A percentile compares a stretch with the other conserved stretches of the same genome.
Evolutionary conservation across 1,140 invertebrate genomes (phyloP).

Genomic region (Tetragonula clypearis): DNA sequence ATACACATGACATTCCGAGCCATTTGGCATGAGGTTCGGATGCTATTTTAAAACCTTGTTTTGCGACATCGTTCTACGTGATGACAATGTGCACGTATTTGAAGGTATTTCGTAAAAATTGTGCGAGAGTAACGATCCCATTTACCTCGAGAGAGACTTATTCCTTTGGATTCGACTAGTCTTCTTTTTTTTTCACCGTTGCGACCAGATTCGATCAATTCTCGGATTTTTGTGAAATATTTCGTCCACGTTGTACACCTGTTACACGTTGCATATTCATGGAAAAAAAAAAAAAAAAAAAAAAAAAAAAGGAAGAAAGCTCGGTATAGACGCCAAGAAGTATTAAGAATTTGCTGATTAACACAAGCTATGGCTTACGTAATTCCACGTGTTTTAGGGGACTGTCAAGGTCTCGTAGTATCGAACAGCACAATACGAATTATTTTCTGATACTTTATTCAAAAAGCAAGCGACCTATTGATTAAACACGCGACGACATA

Average conservation of each 20-base stretch:
- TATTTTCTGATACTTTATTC: constrained; percentile 14
- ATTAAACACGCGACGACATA: not conserved
- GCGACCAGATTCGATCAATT: not conserved
- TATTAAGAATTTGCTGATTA: constrained; percentile 13
- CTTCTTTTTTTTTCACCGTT: not conserved
- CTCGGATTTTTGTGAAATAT: not conserved
- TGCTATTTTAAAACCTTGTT: constrained; percentile 59
- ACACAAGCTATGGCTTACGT: constrained; percentile 34
- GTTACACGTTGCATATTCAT: too few species aligned
- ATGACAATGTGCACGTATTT: not conserved
- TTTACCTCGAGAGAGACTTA: too few species aligned
- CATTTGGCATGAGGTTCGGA: constrained; percentile 53
- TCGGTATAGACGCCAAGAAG: not conserved
- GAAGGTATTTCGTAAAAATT: not conserved
- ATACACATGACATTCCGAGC: constrained; percentile 46
- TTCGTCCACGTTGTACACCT: not conserved
- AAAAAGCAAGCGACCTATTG: not conserved
- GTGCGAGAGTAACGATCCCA: not conserved
- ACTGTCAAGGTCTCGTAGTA: constrained; percentile 40
- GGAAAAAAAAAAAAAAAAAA: not conserved
- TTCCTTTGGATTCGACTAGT: too few species aligned
- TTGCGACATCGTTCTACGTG: constrained; percentile 53
- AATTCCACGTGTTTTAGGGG: constrained; percentile 53
- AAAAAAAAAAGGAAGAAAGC: not conserved
- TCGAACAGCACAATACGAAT: constrained; percentile 4